phyloP scores from a whole-genome alignment of 2,797 vertebrate genomes.

The Chaetodon trifasciatus region DNA sequence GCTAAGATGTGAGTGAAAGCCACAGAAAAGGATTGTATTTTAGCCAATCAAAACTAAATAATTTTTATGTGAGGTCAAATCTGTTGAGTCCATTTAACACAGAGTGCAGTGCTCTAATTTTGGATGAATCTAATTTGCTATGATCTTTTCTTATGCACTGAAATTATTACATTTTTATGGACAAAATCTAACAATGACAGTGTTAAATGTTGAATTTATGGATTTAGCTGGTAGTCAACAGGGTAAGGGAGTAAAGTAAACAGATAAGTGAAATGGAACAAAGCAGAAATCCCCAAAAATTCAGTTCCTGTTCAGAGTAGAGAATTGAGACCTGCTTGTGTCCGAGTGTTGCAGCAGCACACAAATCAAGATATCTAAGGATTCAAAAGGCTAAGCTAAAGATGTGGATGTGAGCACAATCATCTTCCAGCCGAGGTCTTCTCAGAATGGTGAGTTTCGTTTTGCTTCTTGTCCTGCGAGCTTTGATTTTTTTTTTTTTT shows the following conservation, averaged over 20 bases:
- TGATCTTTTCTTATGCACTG: slow-evolving; percentile 13
- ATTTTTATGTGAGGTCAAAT: background rate
- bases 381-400: slow-evolving; percentile 8
- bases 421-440: slow-evolving; percentile 15
- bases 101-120: slow-evolving; percentile 25
- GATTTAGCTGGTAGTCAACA: background rate
- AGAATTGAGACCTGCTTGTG: slow-evolving; percentile 14
- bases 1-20: background rate
- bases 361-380: background rate
- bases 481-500: slow-evolving; percentile 49
- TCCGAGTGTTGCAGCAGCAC: slow-evolving; percentile 11
- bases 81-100: slow-evolving; percentile 28
- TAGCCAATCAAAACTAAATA: slow-evolving; percentile 1
- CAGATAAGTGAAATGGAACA: slow-evolving; percentile 7
- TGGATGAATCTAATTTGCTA: background rate
- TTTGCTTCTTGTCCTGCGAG: slow-evolving; percentile 33
- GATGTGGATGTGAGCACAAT: slow-evolving; percentile 9
- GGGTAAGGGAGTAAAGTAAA: background rate
- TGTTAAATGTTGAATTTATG: slow-evolving; percentile 2
- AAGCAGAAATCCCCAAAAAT: slow-evolving; percentile 7
- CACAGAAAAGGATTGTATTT: background rate
- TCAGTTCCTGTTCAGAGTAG: background rate
- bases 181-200: background rate
- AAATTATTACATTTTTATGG: slow-evolving; percentile 7
- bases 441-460: slow-evolving; percentile 24